These are phyloP conservation scores for Nymphicus hollandicus DNA, from an alignment of 2,113 vertebrate species.

Conservation along the genomic window DNA sequence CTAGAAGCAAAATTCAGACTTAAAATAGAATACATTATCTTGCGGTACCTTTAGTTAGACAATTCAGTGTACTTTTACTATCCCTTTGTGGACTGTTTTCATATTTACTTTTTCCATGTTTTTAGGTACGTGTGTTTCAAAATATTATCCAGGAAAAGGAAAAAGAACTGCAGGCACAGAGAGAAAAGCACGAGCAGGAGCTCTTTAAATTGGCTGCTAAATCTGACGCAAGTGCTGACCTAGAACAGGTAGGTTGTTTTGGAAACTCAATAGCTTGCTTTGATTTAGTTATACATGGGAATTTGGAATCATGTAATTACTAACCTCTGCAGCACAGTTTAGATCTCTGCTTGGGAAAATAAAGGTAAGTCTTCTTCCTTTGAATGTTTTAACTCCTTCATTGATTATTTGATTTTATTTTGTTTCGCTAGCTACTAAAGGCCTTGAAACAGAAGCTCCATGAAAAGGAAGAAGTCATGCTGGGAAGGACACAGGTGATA, in stretches of 20 bases:
- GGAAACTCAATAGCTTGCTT: neutral
- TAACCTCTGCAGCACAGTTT: neutral
- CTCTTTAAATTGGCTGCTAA: constrained; percentile 87
- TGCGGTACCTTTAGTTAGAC: neutral
- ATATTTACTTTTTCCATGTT: neutral
- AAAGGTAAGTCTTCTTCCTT: neutral
- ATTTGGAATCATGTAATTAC: neutral
- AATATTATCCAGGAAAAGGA: constrained; percentile 86
- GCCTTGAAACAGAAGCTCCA: constrained; percentile 90
- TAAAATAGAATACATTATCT: neutral
- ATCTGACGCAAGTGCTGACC: constrained; percentile 86
- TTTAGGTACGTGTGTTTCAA: constrained; percentile 83
- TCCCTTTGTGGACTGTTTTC: neutral
- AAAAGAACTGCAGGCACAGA: constrained; percentile 73
- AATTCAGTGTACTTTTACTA: neutral
- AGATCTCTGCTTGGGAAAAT: neutral
- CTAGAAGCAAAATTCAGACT: neutral
- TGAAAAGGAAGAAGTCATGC: constrained; percentile 89
- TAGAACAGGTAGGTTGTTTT: constrained; percentile 81
- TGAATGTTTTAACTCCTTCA: neutral
- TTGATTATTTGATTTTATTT: neutral
- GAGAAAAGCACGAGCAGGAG: constrained; percentile 85
- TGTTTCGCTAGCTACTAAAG: constrained; percentile 72
- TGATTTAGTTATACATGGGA: neutral
- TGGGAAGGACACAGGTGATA: constrained; percentile 87